Percentiles rank a stretch among this genome's conserved stretches.
These are phyloP conservation scores for Tenthredo livida DNA, from an alignment of 2,888 invertebrate genomes.

Conservation along the genomic window DNA sequence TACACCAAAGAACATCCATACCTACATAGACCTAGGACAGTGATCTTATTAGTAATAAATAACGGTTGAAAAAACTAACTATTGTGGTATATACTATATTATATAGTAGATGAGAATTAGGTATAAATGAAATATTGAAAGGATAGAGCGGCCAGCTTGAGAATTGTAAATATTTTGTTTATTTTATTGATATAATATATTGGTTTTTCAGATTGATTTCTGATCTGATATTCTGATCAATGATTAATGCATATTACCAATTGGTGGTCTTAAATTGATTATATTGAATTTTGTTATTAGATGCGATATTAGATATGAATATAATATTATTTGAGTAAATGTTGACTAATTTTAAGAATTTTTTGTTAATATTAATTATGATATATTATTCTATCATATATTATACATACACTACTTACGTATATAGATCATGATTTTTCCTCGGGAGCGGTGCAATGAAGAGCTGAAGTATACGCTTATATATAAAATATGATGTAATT, in stretches of 20 bases:
- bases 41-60: not conserved
- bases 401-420: no score
- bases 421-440: not conserved
- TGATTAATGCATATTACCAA: not conserved
- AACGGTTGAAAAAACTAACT: not conserved
- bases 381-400: not conserved
- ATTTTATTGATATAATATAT: not conserved
- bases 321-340: constrained; percentile 23
- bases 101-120: not conserved
- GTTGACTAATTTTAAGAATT: constrained; percentile 49
- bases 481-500: not conserved
- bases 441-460: constrained; percentile 23
- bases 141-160: not conserved
- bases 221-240: not conserved
- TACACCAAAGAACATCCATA: constrained; percentile 11
- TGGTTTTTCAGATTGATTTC: not conserved
- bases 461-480: constrained; percentile 50
- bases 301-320: constrained; percentile 3
- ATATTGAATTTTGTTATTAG: not conserved
- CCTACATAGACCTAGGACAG: not conserved
- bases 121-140: not conserved
- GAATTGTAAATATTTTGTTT: not conserved
- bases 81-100: not conserved
- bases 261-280: not conserved
- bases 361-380: not conserved